A percentile compares a stretch with the other conserved stretches of the same genome.
phyloP scores from a whole-genome alignment of 2,888 invertebrate genomes.

The Pecten maximus region DNA sequence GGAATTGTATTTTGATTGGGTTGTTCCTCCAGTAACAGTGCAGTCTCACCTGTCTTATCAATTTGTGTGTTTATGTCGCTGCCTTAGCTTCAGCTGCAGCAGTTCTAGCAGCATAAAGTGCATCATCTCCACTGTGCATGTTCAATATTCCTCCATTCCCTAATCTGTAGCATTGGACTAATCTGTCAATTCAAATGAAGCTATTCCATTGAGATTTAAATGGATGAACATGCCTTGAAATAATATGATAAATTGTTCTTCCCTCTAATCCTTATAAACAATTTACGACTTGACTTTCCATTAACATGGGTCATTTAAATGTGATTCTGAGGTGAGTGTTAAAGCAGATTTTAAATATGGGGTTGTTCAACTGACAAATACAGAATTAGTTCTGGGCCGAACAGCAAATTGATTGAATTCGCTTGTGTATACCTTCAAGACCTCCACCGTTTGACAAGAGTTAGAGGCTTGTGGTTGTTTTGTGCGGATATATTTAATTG shows the following conservation, averaged over 20 bases:
- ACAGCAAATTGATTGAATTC: neutral
- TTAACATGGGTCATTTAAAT: neutral
- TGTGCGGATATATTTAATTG: neutral
- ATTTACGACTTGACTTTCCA: neutral
- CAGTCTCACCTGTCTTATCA: slow-evolving; percentile 11
- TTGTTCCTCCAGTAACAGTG: neutral
- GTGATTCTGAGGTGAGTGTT: neutral
- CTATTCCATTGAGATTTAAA: slow-evolving; percentile 24
- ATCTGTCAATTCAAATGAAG: neutral
- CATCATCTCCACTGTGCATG: neutral
- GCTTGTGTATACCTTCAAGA: slow-evolving; percentile 26
- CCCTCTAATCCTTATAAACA: neutral
- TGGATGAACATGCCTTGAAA: neutral
- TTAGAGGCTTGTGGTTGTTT: neutral
- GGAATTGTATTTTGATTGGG: slow-evolving; percentile 4
- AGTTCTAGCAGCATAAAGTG: neutral
- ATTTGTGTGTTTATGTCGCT: slow-evolving; percentile 18
- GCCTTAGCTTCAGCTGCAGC: neutral
- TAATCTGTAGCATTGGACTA: neutral
- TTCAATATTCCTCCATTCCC: neutral
- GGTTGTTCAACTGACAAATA: neutral
- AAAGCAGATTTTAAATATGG: neutral
- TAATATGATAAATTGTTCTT: neutral
- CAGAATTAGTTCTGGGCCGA: neutral
- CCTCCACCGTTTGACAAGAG: slow-evolving; percentile 13